Conservation (phyloP, 2,797 vertebrate genomes). For the Varecia variegata region DNA sequence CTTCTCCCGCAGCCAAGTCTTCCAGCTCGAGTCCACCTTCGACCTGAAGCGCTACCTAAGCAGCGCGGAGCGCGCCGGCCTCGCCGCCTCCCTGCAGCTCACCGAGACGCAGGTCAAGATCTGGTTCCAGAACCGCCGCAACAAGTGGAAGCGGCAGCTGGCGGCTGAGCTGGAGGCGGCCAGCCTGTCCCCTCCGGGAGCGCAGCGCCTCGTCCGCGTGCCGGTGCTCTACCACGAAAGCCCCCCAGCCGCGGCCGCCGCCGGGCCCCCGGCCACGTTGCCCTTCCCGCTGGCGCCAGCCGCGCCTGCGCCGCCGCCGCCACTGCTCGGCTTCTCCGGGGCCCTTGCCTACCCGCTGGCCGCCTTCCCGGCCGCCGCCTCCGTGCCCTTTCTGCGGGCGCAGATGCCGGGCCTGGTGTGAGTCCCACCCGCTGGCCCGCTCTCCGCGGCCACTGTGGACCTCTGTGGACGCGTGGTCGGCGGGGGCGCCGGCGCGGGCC, state of each 20-base stretch:
- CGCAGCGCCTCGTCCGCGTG: slow-evolving; percentile 92
- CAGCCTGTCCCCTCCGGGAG: slow-evolving; percentile 85
- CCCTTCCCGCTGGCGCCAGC: slow-evolving; percentile 88
- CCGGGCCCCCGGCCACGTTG: slow-evolving; percentile 84
- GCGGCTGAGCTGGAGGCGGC: slow-evolving; percentile 90
- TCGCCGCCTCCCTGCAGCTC: slow-evolving; percentile 92
- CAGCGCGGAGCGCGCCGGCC: slow-evolving; percentile 92
- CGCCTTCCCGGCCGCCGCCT: slow-evolving; percentile 88
- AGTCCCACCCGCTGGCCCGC: slow-evolving; percentile 36
- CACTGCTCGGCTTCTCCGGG: slow-evolving; percentile 85
- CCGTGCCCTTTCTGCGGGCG: slow-evolving; percentile 90
- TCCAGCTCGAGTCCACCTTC: slow-evolving; percentile 95
- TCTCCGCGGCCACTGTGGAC: background rate
- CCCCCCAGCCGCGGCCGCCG: slow-evolving; percentile 78
- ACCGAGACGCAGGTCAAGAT: slow-evolving; percentile 94
- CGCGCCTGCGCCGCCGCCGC: slow-evolving; percentile 82
- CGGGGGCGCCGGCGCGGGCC: rapidly evolving
- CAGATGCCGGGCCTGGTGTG: slow-evolving; percentile 94
- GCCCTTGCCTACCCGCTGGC: slow-evolving; percentile 89
- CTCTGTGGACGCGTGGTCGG: background rate
- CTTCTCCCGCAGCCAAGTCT: slow-evolving; percentile 94
- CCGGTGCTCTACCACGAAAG: slow-evolving; percentile 95
- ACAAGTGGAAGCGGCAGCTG: slow-evolving; percentile 95
- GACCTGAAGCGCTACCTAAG: slow-evolving; percentile 93
- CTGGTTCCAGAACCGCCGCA: slow-evolving; percentile 94